Percentiles rank a stretch among this genome's conserved stretches.
Evolutionary conservation across 2,113 vertebrate genomes (phyloP).

Genomic region (Psittacara wagleri): DNA sequence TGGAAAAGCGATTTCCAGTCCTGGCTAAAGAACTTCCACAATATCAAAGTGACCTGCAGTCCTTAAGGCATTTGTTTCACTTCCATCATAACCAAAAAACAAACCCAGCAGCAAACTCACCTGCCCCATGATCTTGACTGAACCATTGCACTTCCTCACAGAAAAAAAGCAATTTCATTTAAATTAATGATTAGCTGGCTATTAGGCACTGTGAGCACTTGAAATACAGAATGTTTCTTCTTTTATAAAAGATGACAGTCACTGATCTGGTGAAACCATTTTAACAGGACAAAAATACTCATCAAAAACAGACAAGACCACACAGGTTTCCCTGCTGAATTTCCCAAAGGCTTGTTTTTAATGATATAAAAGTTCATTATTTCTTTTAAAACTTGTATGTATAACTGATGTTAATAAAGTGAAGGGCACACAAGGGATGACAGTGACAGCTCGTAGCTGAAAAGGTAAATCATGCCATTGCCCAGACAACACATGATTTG

Average conservation of each 20-base stretch:
- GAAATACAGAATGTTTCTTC: not conserved
- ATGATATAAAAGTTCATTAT: accelerated
- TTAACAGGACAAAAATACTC: not conserved
- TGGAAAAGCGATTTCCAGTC: not conserved
- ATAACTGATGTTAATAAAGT: accelerated
- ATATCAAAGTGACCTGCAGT: not conserved
- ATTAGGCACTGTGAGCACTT: not conserved
- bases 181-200: not conserved
- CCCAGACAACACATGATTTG: accelerated
- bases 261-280: not conserved
- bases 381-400: not conserved
- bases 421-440: not conserved
- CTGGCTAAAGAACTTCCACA: not conserved
- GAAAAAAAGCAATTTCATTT: not conserved
- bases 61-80: not conserved
- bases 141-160: not conserved
- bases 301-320: not conserved
- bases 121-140: not conserved
- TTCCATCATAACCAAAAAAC: not conserved
- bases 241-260: not conserved
- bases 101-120: not conserved
- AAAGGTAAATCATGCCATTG: accelerated
- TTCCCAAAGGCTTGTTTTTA: not conserved
- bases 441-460: accelerated
- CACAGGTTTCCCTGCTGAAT: not conserved